Percentiles rank a stretch among this genome's conserved stretches.
These are phyloP conservation scores for Dryoscopus gambensis DNA, from an alignment of 2,113 vertebrate species.

Conservation along the genomic window DNA sequence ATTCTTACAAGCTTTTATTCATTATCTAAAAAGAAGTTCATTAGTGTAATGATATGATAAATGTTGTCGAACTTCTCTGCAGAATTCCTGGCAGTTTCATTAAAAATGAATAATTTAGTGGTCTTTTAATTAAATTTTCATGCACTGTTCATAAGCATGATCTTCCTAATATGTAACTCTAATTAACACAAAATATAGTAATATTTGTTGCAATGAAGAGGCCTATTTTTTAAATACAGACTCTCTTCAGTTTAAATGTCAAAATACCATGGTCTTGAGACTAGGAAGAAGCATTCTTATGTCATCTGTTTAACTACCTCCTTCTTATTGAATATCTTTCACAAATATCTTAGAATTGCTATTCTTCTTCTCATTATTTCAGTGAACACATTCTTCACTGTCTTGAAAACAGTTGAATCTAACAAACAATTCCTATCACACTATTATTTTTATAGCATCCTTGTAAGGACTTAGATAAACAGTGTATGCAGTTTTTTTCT, in stretches of 20 bases:
- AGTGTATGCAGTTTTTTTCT: neutral
- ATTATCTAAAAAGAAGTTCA: conserved; percentile 3
- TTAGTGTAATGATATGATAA: conserved; percentile 27
- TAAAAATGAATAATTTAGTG: conserved; percentile 56
- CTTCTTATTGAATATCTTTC: neutral
- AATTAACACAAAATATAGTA: conserved; percentile 37
- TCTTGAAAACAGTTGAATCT: neutral
- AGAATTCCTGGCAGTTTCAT: conserved; percentile 21
- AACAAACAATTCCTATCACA: neutral
- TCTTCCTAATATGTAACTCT: conserved; percentile 43
- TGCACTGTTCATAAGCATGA: neutral
- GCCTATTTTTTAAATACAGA: neutral
- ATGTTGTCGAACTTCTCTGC: conserved; percentile 40
- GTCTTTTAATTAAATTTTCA: conserved; percentile 45
- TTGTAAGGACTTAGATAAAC: neutral
- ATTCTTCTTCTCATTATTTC: neutral
- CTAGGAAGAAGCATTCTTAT: neutral
- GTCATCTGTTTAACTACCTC: neutral
- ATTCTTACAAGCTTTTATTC: neutral
- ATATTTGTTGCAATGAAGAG: neutral
- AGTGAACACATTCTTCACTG: neutral
- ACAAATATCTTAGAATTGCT: neutral
- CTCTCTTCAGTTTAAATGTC: conserved; percentile 7
- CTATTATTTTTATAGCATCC: neutral
- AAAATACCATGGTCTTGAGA: neutral